Base-by-base conservation (phyloP, 1,140 invertebrate genomes). In the Marisa cornuarietis region DNA sequence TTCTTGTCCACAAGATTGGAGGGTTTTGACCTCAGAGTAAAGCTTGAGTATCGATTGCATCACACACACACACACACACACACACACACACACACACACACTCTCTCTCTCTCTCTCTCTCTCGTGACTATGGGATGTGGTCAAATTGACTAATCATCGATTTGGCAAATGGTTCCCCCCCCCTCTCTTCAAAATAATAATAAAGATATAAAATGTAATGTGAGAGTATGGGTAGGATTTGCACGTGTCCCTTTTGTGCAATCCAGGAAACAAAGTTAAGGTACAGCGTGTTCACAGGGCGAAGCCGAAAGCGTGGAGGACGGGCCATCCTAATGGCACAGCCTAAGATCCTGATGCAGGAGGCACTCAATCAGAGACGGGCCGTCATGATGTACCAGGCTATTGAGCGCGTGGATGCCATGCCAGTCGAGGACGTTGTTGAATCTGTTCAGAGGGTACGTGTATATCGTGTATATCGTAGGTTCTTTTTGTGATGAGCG, bases 301-400 rank as follows among this genome's bases (percentile, higher is more conserved):
- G 83, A 72, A 84, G 77, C 69, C 68, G 83, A 54, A 79, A 78
- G 74, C 16, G n/a, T 42, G 79, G 78, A 31, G 83, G 81, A 1
- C 58, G 66, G 1, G 79, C 81, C 6, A 51, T 81, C 51, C 49
- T 84, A 22, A 51, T 84, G 69, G 83, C 71, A 8, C 77, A 63
- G 62, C 66, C 75, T 22, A 76, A 74, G 58, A 73, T 84, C 54
- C 52, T 68, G 16, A 22, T 79, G 61, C 78, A 76, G 65, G 83
- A 82, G 71, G 31, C 24, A n/a, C 18, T 77, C 0, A 84, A 84
- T 71, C 68, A 31, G 31, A 24, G 49, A n/a, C 31, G 71, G 18
- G 71, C 69, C 11, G 31, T 69, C 31, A 68, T 82, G 61, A 84
- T 84, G 83, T 22, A 72, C 42, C 51, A 31, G 14, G 83, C 81